A percentile compares a stretch with the other conserved stretches of the same genome.
Evolutionary conservation across 1,140 invertebrate species (phyloP).

Genomic region (Drosophila grimshawi): DNA sequence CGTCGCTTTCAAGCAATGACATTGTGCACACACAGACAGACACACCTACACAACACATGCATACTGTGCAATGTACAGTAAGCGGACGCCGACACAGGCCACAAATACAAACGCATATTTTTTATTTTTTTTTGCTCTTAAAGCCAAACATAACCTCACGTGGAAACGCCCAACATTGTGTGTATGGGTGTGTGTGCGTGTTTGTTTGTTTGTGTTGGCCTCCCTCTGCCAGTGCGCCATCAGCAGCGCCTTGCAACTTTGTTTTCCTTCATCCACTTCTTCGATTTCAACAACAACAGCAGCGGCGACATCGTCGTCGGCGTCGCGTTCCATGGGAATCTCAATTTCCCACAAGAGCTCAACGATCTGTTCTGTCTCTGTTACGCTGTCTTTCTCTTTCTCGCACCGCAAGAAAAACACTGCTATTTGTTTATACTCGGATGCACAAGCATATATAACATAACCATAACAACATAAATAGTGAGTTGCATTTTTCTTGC

Average conservation of each 20-base stretch:
- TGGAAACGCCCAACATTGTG: slow-evolving; percentile 79
- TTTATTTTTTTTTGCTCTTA: slow-evolving; percentile 32
- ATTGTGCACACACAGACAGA: slow-evolving; percentile 32
- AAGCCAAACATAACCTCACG: slow-evolving; percentile 77
- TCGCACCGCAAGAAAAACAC: slow-evolving; percentile 23
- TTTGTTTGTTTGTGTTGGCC: slow-evolving; percentile 26
- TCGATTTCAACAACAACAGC: slow-evolving; percentile 41
- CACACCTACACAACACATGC: slow-evolving; percentile 44
- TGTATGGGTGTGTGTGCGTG: slow-evolving; percentile 23
- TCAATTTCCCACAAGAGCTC: slow-evolving; percentile 55
- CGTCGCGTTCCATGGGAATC: slow-evolving; percentile 33
- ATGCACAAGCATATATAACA: slow-evolving; percentile 38
- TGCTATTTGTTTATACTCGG: slow-evolving; percentile 69
- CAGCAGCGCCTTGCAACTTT: slow-evolving; percentile 52
- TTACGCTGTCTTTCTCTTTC: neutral
- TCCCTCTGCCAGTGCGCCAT: slow-evolving; percentile 15
- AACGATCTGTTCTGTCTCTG: neutral
- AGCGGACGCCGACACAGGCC: slow-evolving; percentile 32
- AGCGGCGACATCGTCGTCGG: neutral
- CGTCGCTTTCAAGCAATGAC: slow-evolving; percentile 34
- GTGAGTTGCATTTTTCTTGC: slow-evolving; percentile 2
- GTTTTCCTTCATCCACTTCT: slow-evolving; percentile 65
- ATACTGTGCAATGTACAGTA: slow-evolving; percentile 65
- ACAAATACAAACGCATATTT: slow-evolving; percentile 9
- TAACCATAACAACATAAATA: slow-evolving; percentile 23